Evolutionary conservation across 53 echinoderm and acorn worm genomes (phyloP), one percentile per base, ranked within the genome.

Genomic region (Apostichopus leukothele): DNA sequence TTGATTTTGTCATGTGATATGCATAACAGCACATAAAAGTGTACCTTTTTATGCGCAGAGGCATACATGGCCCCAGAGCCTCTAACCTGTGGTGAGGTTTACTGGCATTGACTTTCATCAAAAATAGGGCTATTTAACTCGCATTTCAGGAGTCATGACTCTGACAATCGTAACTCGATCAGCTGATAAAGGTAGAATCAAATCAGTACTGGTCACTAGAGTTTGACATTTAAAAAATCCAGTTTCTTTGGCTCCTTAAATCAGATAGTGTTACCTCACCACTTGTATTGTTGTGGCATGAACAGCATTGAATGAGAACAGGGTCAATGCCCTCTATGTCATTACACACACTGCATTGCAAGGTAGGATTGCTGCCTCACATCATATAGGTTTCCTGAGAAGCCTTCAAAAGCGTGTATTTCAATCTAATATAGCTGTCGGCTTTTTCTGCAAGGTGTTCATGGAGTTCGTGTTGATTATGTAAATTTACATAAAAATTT

Each of bases 301-400:
- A 86, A 25, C 61, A 51, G 13, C 39, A 19, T 50, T 51, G 9
- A 10, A 50, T 84, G 61, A 14, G 26, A 84, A 51, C 71, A 86
- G 71, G 86, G 86, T 86, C 86, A 86, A 63, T 67, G 86, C 86
- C 86, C 86, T 86, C 86, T 86, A 60, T 86, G 86, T 86, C 86
- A 86, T 50, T 86, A 27, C 50, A 86, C 86, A 51, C 86, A 39
- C 39, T 39, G 39, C 39, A 39, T 39, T 39, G 39, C 39, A 39
- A 39, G 39, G 39, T 39, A 39, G 39, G 39, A 39, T 60, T 67
- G 67, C 39, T 66, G 23, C 50, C 50, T 63, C 67, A 67, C 67
- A 63, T 61, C 50, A 14, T 63, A n/a, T 51, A 67, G 57, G 9
- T 51, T 50, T 10, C 67, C 51, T 22, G 71, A 67, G 86, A 86